Evolutionary conservation across 2,113 vertebrate genomes (phyloP), one percentile per base, ranked within the genome.

Genomic region (Larimichthys crocea): DNA sequence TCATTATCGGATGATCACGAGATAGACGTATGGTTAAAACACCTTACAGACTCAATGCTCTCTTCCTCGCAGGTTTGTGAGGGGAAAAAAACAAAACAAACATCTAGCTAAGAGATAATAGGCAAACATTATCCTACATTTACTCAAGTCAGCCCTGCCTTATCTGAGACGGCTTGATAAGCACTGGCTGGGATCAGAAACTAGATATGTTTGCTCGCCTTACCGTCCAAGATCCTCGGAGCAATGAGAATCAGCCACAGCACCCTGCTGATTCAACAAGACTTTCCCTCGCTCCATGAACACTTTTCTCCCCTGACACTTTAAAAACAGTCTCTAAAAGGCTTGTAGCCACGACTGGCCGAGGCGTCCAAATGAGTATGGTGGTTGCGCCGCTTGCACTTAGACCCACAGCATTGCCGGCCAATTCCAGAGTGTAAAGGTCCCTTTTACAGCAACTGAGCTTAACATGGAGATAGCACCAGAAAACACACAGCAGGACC

Each of bases 401-500:
- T 87, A 42, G 78, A 74, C 48, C 72, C 49, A 1, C 7, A 74
- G 44, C 24, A 17, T 0, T 14, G 44, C 20, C 20, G 31, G 35
- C 42, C n/a, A 74, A 74, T 53, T 61, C n/a, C 10, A 49, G 57
- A 69, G 91, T 88, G 81, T 84, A 94, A 95, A 95, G 94, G 93
- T 95, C 90, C 78, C 49, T 85, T 89, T 93, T 92, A 90, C 55
- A 69, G 88, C 88, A 10, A 40, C 11, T 8, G 55, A 44, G 56
- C 26, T n/a, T 10, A 59, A 7, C 46, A 48, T 44, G 20, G 70
- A 68, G 69, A 64, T 26, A 64, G 61, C 20, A n/a, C 31, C 70
- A 63, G 24, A 29, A 76, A 67, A 67, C 16, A 42, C 0, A 52
- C 17, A 24, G 24, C 50, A 24, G 19, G 53, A 49, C 22, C 57